Base-by-base conservation (phyloP, 2,888 invertebrate genomes). In the Plagiodera versicolora region DNA sequence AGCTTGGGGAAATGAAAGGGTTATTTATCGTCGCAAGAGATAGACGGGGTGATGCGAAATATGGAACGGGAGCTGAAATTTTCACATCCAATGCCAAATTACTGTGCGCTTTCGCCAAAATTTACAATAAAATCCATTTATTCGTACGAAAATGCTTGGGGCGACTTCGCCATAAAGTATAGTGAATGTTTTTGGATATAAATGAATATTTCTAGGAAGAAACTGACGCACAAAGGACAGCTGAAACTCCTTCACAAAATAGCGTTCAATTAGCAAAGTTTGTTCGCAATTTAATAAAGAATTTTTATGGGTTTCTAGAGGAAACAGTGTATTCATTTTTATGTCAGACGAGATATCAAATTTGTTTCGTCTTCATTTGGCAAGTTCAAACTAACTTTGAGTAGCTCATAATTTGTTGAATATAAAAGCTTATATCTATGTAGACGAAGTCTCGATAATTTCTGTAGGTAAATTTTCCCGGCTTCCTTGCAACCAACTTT, bases 211-310 rank as follows among this genome's bases (percentile, higher is more conserved):
- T n/a, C n/a, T n/a, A n/a, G n/a, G n/a, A n/a, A n/a, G n/a, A n/a
- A n/a, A n/a, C n/a, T n/a, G n/a, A n/a, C n/a, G n/a, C n/a, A n/a
- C n/a, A n/a, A n/a, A n/a, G n/a, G n/a, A n/a, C n/a, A n/a, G n/a
- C n/a, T n/a, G n/a, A n/a, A n/a, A n/a, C n/a, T n/a, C n/a, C n/a
- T n/a, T n/a, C 24, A 24, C 24, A 39, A 52, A 58, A 52, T 32
- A 58, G 47, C 48, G 52, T 19, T 58, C 52, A 52, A 52, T 58
- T 58, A 58, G 58, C 20, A 17, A 32, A 50, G 46, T 46, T 47
- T 51, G 10, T 18, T 24, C 16, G 28, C 50, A 32, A 57, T 57
- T 57, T 57, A 57, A 57, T 57, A 39, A 58, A 52, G 24, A 52
- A 51, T 58, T 58, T 58, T 58, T 58, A 47, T 39, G 39, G 39